Evolutionary conservation across 2,888 invertebrate genomes (phyloP).

Genomic region (Mimas tiliae): DNA sequence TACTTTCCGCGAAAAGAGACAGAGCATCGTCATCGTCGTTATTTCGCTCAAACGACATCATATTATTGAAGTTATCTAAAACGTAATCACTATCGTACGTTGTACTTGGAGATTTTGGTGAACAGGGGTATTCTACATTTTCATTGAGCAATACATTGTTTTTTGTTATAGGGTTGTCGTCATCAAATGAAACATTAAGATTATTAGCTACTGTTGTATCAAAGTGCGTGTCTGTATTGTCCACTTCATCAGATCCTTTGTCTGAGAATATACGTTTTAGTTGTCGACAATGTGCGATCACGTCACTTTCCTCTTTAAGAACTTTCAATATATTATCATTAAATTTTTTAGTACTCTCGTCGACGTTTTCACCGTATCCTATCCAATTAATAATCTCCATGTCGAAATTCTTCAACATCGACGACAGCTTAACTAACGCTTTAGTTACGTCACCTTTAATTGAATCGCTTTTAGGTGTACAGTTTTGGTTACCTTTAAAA

Average conservation of each 20-base stretch:
- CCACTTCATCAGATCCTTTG: neutral
- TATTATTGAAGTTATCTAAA: constrained; percentile 25
- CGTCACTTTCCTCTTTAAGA: constrained; percentile 51
- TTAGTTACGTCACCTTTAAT: constrained; percentile 32
- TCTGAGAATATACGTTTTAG: constrained; percentile 36
- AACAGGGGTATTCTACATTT: constrained; percentile 6
- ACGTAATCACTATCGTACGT: constrained; percentile 31
- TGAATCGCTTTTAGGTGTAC: constrained; percentile 26
- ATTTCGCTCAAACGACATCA: constrained; percentile 36
- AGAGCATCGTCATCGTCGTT: constrained; percentile 69
- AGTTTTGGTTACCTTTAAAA: constrained; percentile 16
- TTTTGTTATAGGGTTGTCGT: constrained; percentile 16
- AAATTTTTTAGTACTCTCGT: constrained; percentile 36
- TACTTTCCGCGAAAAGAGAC: constrained; percentile 72
- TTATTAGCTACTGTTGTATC: neutral
- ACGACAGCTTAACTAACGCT: constrained; percentile 44
- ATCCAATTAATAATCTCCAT: constrained; percentile 59
- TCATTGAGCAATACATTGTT: constrained; percentile 8
- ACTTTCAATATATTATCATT: constrained; percentile 48
- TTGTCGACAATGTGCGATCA: constrained; percentile 46
- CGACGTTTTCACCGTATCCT: constrained; percentile 43
- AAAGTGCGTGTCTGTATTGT: neutral
- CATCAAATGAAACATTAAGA: neutral
- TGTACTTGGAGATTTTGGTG: constrained; percentile 14
- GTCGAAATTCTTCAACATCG: constrained; percentile 51